Evolutionary conservation across 1,140 invertebrate genomes (phyloP), one percentile per base, ranked within the genome.

Genomic region (Lasioglossum baleicum): DNA sequence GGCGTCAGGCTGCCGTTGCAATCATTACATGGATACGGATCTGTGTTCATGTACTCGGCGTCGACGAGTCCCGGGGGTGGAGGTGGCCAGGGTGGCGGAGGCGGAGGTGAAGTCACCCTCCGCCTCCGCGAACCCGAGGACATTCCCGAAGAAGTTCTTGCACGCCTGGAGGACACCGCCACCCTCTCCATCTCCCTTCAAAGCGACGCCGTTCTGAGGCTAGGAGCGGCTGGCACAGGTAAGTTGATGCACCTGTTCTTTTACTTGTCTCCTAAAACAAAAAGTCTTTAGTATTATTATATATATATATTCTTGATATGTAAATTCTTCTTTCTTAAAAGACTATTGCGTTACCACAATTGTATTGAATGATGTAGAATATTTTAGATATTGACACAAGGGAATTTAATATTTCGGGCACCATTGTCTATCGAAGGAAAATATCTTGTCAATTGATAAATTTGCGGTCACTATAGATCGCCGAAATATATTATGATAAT

Each of bases 31-130:
- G 93, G 92, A 83, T 93, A 93, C 89, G 92, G 92, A 86, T 94
- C 94, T 75, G 93, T 94, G 88, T 94, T 94, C 90, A 94, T 94
- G 93, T 94, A 94, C 87, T 93, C 92, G 84, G 92, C 92, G 79
- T 92, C 92, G 83, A 93, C 92, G 85, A 93, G 92, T 87, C 91
- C 92, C 58, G 92, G 91, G 56, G 90, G 91, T 88, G 90, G 90
- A 56, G 82, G 89, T 75, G 89, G 91, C 73, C 90, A 92, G 83
- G 88, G 91, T 82, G 85, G 90, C 80, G 89, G 90, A 81, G 90
- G 90, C 80, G 92, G 91, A 48, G 93, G 92, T 81, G 92, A 93
- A 82, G 94, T 94, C 58, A 94, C 93, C 76, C 90, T 94, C 82
- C 92, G 93, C 82, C 92, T 94, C 83, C 92, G 93, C 81, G 94